phyloP scores from a whole-genome alignment of 2,888 invertebrate species.

The Latrodectus hesperus region DNA sequence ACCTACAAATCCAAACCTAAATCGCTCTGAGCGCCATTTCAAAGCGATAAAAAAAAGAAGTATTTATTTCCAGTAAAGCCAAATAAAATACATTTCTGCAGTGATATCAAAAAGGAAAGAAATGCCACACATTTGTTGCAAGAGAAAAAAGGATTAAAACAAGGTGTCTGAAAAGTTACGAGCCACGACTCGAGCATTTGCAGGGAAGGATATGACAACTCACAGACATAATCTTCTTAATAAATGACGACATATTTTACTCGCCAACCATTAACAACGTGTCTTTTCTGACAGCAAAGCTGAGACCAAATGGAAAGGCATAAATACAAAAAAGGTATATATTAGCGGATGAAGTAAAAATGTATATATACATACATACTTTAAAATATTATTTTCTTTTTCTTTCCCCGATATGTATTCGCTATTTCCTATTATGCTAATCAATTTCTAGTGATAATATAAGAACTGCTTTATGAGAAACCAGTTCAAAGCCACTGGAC shows the following conservation, averaged over 20 bases:
- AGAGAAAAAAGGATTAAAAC: conserved; percentile 32
- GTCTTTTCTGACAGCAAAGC: conserved; percentile 36
- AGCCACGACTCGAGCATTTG: conserved; percentile 32
- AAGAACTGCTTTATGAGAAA: conserved; percentile 61
- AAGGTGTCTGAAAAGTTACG: conserved; percentile 42
- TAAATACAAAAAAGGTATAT: conserved; percentile 41
- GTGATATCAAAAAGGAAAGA: background rate
- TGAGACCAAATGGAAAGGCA: conserved; percentile 44
- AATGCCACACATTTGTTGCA: background rate
- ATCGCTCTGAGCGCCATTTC: too few species aligned
- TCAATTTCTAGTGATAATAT: conserved; percentile 40
- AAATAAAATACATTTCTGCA: too few species aligned
- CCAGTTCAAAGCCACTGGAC: conserved; percentile 66
- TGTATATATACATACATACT: background rate
- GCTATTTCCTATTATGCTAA: conserved; percentile 60
- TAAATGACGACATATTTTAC: conserved; percentile 58
- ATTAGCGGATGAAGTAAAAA: conserved; percentile 19
- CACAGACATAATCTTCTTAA: conserved; percentile 51
- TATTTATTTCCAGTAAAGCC: too few species aligned
- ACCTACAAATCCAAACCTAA: too few species aligned
- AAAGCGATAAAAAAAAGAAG: too few species aligned
- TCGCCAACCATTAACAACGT: conserved; percentile 28
- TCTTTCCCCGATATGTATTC: conserved; percentile 20
- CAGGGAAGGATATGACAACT: conserved; percentile 50
- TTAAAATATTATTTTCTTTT: background rate